A percentile compares a stretch with the other conserved stretches of the same genome.
phyloP scores from a whole-genome alignment of 2,797 vertebrate genomes.

The Scolopax rusticola region DNA sequence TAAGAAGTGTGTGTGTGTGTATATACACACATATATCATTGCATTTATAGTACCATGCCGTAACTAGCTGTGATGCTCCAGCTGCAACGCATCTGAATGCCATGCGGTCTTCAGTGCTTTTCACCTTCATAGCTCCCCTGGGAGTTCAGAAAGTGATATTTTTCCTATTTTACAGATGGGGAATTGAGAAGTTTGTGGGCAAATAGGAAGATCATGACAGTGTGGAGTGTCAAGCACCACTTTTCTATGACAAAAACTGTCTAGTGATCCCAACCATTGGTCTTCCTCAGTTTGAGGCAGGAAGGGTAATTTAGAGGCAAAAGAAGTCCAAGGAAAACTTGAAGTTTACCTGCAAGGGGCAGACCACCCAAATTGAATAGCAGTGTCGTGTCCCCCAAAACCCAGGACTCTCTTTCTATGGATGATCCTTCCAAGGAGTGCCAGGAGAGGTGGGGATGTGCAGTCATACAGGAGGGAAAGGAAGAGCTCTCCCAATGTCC shows the following conservation, averaged over 20 bases:
- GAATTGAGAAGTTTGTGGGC: not conserved
- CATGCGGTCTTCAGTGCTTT: constrained; percentile 5
- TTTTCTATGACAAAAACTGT: not conserved
- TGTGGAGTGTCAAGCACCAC: not conserved
- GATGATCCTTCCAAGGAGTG: not conserved
- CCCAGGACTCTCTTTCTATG: not conserved
- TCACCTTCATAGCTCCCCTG: constrained; percentile 13
- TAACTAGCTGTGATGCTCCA: not conserved
- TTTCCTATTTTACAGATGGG: constrained; percentile 10
- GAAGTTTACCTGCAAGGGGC: not conserved
- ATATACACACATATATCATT: constrained; percentile 4
- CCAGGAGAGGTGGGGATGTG: not conserved
- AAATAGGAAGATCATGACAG: not conserved
- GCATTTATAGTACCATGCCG: constrained; percentile 9
- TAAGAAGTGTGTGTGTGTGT: not conserved
- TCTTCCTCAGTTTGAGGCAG: not conserved
- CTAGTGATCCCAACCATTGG: not conserved
- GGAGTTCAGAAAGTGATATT: constrained; percentile 25
- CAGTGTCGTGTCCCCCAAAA: not conserved
- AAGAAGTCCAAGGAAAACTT: not conserved
- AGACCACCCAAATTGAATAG: not conserved
- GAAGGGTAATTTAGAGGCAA: not conserved
- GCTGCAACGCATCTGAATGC: constrained; percentile 36
- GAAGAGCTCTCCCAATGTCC: not conserved
- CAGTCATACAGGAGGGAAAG: not conserved